Conservation (phyloP, 2,113 vertebrate species). For the Acrocephalus arundinaceus region DNA sequence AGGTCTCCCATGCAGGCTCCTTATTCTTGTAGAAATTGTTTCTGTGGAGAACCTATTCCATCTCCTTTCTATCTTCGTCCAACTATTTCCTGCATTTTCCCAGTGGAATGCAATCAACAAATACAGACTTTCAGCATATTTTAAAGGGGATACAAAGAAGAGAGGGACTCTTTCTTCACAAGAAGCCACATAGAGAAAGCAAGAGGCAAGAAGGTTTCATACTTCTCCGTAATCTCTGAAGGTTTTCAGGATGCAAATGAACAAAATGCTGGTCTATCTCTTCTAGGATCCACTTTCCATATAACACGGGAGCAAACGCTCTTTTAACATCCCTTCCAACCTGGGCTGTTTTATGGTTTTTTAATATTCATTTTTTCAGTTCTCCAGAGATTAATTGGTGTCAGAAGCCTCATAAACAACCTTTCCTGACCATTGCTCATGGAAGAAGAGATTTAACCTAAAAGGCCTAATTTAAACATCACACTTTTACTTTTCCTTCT, state of each 20-base stretch:
- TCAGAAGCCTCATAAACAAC: not conserved
- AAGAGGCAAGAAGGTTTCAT: not conserved
- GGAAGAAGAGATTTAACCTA: not conserved
- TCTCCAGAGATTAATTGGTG: not conserved
- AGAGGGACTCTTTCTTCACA: not conserved
- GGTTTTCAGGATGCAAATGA: not conserved
- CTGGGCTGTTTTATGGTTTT: not conserved
- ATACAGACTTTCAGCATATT: not conserved
- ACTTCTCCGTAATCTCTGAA: not conserved
- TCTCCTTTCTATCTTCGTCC: not conserved
- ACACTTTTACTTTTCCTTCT: not conserved
- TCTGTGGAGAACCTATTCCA: not conserved
- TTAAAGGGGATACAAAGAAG: not conserved
- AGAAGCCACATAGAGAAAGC: not conserved
- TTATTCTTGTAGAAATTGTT: not conserved
- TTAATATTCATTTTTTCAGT: not conserved
- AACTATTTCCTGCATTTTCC: accelerated
- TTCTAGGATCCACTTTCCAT: not conserved
- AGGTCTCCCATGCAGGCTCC: not conserved
- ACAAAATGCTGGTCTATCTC: not conserved
- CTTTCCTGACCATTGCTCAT: not conserved
- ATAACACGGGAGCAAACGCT: not conserved
- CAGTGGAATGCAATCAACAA: not conserved
- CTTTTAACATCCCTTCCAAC: not conserved
- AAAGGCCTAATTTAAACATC: not conserved